phyloP scores from a whole-genome alignment of 2,113 vertebrate species.

The Heloderma charlesbogerti region DNA sequence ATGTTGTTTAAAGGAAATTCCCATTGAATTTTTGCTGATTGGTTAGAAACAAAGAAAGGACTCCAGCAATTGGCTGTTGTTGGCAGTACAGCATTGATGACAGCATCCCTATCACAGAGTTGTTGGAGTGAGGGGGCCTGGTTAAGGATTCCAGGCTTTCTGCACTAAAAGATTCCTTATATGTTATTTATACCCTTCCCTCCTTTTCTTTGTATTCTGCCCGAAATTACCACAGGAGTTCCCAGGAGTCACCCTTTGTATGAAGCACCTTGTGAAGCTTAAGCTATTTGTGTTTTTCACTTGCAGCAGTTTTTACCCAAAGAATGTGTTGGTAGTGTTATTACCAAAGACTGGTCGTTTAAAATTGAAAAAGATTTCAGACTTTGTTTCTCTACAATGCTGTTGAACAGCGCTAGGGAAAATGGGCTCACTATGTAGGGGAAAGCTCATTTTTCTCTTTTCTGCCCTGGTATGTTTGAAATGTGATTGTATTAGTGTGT shows the following conservation, averaged over 20 bases:
- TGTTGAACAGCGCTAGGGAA: background rate
- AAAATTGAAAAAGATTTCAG: background rate
- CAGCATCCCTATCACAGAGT: background rate
- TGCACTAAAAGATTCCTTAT: conserved; percentile 2
- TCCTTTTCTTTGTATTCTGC: too few relatives aligned
- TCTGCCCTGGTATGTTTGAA: conserved; percentile 35
- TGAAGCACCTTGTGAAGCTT: background rate
- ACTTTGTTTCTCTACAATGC: background rate
- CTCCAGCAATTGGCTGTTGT: background rate
- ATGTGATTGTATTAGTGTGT: conserved; percentile 21
- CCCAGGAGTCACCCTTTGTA: background rate
- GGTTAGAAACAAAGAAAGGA: background rate
- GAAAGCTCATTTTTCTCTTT: conserved; percentile 1
- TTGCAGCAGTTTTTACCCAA: background rate
- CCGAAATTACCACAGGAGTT: background rate
- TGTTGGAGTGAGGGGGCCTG: background rate
- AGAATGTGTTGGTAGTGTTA: background rate
- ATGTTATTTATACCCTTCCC: background rate
- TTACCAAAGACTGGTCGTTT: background rate
- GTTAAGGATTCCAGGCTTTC: fast-evolving
- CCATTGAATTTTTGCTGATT: background rate
- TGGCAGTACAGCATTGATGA: background rate
- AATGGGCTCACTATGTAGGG: conserved; percentile 29
- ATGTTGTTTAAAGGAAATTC: background rate
- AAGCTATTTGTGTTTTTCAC: background rate